Conservation (phyloP, 2,888 invertebrate genomes). For the Protodeltote pygarga region DNA sequence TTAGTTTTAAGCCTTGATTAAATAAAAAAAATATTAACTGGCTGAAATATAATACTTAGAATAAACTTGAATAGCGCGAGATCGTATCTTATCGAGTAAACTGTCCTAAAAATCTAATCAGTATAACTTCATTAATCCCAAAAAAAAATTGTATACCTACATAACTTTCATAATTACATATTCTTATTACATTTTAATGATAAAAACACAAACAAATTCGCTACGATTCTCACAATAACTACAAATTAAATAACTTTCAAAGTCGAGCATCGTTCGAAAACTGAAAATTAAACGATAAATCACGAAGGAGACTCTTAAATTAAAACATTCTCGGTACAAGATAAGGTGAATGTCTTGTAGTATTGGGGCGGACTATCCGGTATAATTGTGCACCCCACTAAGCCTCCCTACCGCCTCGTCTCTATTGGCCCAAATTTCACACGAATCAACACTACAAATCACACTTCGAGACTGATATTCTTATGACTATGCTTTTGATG, state of each 20-base stretch:
- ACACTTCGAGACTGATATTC: slow-evolving; percentile 47
- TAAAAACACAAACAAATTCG: slow-evolving; percentile 10
- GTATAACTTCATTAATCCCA: no score
- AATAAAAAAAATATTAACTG: no score
- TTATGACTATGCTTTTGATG: slow-evolving; percentile 26
- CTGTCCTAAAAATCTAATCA: no score
- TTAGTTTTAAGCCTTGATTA: no score
- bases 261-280: slow-evolving; percentile 15
- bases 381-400: slow-evolving; percentile 46
- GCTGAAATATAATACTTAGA: no score
- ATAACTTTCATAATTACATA: no score
- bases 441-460: slow-evolving; percentile 56
- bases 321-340: slow-evolving; percentile 43
- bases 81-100: no score
- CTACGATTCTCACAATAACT: slow-evolving; percentile 27
- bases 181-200: slow-evolving; percentile 4
- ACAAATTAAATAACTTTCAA: slow-evolving; percentile 17
- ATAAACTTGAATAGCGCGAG: no score
- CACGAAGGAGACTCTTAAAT: slow-evolving; percentile 35
- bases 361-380: slow-evolving; percentile 26
- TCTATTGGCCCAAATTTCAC: slow-evolving; percentile 55
- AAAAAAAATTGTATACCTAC: no score
- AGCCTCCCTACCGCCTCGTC: slow-evolving; percentile 20
- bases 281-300: slow-evolving; percentile 41
- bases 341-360: slow-evolving; percentile 39